Base-by-base conservation (phyloP, 2,797 vertebrate genomes). In the Hypotaenidia philippensis region DNA sequence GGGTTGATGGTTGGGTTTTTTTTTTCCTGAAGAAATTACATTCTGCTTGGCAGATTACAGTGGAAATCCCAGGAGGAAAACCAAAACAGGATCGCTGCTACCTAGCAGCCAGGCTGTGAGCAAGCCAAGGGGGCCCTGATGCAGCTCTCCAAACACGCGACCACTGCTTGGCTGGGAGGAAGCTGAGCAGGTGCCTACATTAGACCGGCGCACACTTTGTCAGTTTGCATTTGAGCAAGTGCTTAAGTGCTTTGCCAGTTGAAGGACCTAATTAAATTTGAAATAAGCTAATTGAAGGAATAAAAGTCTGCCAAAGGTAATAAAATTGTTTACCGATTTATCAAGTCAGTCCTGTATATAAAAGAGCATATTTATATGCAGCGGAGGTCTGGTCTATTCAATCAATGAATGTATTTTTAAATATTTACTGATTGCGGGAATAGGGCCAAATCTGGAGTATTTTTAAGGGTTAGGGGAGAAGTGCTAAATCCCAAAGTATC, bases 231-330 rank as follows among this genome's bases (percentile, higher is more conserved):
- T 82, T 93, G 69, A 91, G 65, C 77, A 76, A 80, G 52, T 4
- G 26, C 14, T 6, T 55, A 92, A 96, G 79, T 72, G 69, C 57
- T 81, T 49, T 78, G 41, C 90, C 78, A 87, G 79, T 70, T 94
- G 66, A 79, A 94, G 77, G 65, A 53, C 91, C 94, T 90, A 94
- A 97, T 93, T 72, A 74, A 78, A 70, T 93, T 85, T 88, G 71
- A 96, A 96, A 89, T 90, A 93, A 93, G 75, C 20, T 93, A 68
- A 88, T 90, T 82, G 76, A 81, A 95, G 61, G 59, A 65, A 96
- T 91, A 97, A 91, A 96, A 94, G 84, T 93, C 85, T 95, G 91
- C 52, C 93, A 95, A 95, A 90, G 66, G 72, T 60, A 96, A 83
- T 64, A 96, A 97, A 92, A 96, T 83, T 81, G 92, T 96, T 94